A percentile compares a stretch with the other conserved stretches of the same genome.
phyloP scores from a whole-genome alignment of 2,888 invertebrate species.

The Campaea margaritaria region DNA sequence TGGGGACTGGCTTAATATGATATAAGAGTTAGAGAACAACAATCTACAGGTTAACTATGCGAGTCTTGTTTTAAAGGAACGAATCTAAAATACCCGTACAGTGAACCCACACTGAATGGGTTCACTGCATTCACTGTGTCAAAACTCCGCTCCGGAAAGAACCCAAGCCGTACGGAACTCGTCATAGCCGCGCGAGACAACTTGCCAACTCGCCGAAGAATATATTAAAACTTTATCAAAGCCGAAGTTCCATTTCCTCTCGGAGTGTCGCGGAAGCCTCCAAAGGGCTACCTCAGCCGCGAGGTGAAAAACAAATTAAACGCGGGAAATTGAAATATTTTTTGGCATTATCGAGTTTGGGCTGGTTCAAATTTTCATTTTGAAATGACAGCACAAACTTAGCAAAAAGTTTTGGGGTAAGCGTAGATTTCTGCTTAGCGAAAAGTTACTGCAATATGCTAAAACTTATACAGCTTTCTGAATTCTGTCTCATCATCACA shows the following conservation, averaged over 20 bases:
- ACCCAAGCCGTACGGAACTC: constrained; percentile 57
- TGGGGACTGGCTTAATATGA: too few relatives aligned
- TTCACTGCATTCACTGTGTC: constrained; percentile 13
- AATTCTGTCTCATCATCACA: too few relatives aligned
- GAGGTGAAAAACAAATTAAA: constrained; percentile 60
- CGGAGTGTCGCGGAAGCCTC: constrained; percentile 41
- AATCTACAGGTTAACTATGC: too few relatives aligned
- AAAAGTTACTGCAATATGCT: too few relatives aligned
- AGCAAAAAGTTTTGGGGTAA: too few relatives aligned
- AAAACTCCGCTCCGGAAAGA: constrained; percentile 17
- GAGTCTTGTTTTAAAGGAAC: too few relatives aligned
- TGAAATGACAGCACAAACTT: not conserved
- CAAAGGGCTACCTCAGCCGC: constrained; percentile 32
- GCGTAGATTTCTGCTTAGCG: too few relatives aligned
- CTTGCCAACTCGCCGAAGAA: constrained; percentile 78
- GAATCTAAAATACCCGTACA: too few relatives aligned
- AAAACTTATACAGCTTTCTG: too few relatives aligned
- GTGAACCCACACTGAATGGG: too few relatives aligned
- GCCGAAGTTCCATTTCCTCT: constrained; percentile 78
- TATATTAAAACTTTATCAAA: constrained; percentile 85
- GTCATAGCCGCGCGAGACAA: constrained; percentile 75
- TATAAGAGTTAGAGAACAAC: too few relatives aligned
- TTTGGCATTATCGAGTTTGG: constrained; percentile 24
- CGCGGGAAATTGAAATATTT: constrained; percentile 44
- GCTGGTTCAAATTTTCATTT: constrained; percentile 12